Evolutionary conservation across 2,797 vertebrate species (phyloP), one percentile per base, ranked within the genome.

Genomic region (Serranus cabrilla): DNA sequence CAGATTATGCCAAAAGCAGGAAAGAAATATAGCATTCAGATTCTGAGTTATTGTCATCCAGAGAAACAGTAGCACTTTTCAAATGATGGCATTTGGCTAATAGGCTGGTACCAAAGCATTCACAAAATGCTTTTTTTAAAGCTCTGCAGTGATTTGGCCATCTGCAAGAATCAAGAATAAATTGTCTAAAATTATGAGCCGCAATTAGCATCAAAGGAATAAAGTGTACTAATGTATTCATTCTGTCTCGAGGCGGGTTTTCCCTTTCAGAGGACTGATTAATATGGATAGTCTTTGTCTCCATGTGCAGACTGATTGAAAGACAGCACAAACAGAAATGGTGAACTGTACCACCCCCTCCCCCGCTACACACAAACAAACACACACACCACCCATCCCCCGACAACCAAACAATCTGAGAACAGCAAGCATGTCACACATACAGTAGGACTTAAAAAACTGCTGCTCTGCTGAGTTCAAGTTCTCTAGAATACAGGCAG

Each of bases 331-430:
- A 73, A 81, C 76, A 81, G 61, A 77, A 62, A 61, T 52, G 20
- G 49, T 64, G 17, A 73, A 63, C 67, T 81, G 76, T 76, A 57
- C 76, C 4, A 49, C 49, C 80, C 82, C 72, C 47, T 54, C 82
- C 81, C 77, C 72, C 67, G 0, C 11, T 27, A 57, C 47, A 52
- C 59, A 49, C 42, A 64, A 8, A 49, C 31, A 70, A 42, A 62
- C 58, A 56, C 52, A 60, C 40, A 72, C 16, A 71, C 57, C 21
- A 60, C 82, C 87, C 81, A 60, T 82, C 85, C 91, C 85, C 89
- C 81, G 70, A 40, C 74, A 55, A 72, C 76, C 52, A 58, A 61
- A 79, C 71, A 85, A 54, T 60, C 54, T 71, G 54, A 59, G 13
- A 79, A 79, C 27, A 83, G 71, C 56, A 81, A 78, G 39, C 50